Conservation (phyloP, 2,888 invertebrate species). For the Drosophila stalkeri region DNA sequence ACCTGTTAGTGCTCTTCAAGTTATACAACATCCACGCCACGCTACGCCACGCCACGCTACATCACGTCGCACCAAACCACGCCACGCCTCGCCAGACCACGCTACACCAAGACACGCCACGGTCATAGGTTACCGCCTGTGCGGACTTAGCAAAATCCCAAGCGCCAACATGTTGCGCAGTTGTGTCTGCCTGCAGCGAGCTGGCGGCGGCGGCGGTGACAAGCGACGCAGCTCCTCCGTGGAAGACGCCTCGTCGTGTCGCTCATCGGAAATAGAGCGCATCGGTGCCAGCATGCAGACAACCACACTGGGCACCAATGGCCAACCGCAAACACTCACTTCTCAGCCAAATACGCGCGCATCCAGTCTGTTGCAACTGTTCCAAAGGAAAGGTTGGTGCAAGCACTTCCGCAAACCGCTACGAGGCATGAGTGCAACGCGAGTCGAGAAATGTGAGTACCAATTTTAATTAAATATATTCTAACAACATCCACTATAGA, state of each 20-base stretch:
- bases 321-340: slow-evolving; percentile 60
- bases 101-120: not conserved
- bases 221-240: slow-evolving; percentile 85
- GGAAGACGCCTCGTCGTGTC: slow-evolving; percentile 85
- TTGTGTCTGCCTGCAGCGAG: slow-evolving; percentile 84
- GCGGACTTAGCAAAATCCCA: slow-evolving; percentile 23
- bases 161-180: slow-evolving; percentile 82
- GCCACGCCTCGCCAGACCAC: not conserved
- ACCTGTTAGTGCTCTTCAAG: slow-evolving; percentile 41
- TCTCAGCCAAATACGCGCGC: slow-evolving; percentile 63
- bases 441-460: slow-evolving; percentile 91
- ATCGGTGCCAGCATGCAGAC: slow-evolving; percentile 79
- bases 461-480: not conserved
- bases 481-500: not conserved
- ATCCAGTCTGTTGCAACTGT: slow-evolving; percentile 83
- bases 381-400: slow-evolving; percentile 87
- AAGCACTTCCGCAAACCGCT: slow-evolving; percentile 89
- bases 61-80: no score
- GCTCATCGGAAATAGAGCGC: slow-evolving; percentile 85
- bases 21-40: slow-evolving; percentile 32
- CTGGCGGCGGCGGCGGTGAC: slow-evolving; percentile 74
- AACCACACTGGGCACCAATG: slow-evolving; percentile 62
- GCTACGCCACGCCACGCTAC: not conserved
- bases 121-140: slow-evolving; percentile 28
- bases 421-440: slow-evolving; percentile 90